Conservation (phyloP, 1,140 invertebrate genomes). For the Atta texana region DNA sequence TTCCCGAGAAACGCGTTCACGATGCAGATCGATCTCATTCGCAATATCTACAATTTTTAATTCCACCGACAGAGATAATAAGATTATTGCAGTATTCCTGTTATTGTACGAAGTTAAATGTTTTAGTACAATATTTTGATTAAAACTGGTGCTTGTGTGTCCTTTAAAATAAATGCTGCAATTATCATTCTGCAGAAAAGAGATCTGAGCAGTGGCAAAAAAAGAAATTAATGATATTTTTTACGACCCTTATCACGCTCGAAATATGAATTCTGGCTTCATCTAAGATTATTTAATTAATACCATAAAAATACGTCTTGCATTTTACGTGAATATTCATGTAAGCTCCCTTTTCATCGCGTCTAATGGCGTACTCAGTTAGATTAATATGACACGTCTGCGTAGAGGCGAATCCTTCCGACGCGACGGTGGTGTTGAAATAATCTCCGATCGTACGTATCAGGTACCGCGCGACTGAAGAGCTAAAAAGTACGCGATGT, state of each 20-base stretch:
- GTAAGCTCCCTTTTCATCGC: slow-evolving; percentile 50
- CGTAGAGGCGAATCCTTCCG: slow-evolving; percentile 36
- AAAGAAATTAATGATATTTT: slow-evolving; percentile 10
- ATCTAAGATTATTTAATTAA: slow-evolving; percentile 58
- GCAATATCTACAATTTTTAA: slow-evolving; percentile 49
- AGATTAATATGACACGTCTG: slow-evolving; percentile 59
- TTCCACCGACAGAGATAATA: not conserved
- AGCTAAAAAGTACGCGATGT: slow-evolving; percentile 60
- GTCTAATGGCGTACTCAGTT: slow-evolving; percentile 51
- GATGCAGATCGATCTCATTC: slow-evolving; percentile 76
- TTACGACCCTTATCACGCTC: slow-evolving; percentile 25
- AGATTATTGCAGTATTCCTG: not conserved
- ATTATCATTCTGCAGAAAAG: slow-evolving; percentile 5
- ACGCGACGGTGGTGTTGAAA: slow-evolving; percentile 38
- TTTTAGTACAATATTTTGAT: slow-evolving; percentile 4
- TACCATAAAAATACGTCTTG: slow-evolving; percentile 41
- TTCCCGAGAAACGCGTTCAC: slow-evolving; percentile 61
- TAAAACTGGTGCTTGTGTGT: not conserved
- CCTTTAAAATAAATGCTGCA: slow-evolving; percentile 35
- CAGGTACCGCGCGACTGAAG: slow-evolving; percentile 16
- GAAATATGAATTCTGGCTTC: not conserved
- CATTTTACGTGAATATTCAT: slow-evolving; percentile 56
- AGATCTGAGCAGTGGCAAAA: not conserved
- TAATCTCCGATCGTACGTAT: slow-evolving; percentile 55
- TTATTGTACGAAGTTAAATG: not conserved